Conservation (phyloP, 2,797 vertebrate genomes). For the Sebastes hubbsi region DNA sequence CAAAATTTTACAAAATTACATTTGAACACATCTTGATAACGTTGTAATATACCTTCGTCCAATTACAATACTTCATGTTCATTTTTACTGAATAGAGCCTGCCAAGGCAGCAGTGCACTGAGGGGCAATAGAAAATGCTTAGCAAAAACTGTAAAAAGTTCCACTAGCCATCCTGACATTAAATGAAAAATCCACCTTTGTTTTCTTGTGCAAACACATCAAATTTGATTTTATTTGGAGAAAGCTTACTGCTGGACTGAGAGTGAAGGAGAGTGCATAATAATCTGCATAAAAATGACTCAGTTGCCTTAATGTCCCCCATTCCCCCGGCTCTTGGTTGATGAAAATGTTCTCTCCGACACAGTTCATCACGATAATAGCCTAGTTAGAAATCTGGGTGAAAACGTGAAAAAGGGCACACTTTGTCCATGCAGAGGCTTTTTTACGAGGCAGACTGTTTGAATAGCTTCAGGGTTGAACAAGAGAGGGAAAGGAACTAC, state of each 20-base stretch:
- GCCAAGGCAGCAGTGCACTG: not conserved
- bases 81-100: not conserved
- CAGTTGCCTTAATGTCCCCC: not conserved
- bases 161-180: not conserved
- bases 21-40: not conserved
- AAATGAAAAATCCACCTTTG: not conserved
- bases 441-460: constrained; percentile 67
- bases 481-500: constrained; percentile 52
- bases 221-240: not conserved
- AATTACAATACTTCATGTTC: not conserved
- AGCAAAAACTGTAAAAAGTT: not conserved
- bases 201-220: not conserved
- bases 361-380: constrained; percentile 7
- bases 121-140: not conserved
- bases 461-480: constrained; percentile 55
- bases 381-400: not conserved
- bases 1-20: not conserved
- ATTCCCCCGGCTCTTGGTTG: not conserved
- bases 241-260: not conserved
- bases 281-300: constrained; percentile 3
- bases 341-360: not conserved
- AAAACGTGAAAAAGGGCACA: not conserved
- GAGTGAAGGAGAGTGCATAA: not conserved
- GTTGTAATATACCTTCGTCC: not conserved
- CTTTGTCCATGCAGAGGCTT: constrained; percentile 41